Evolutionary conservation across 2,113 vertebrate genomes (phyloP), one percentile per base, ranked within the genome.

Genomic region (Speoplatyrhinus poulsoni): DNA sequence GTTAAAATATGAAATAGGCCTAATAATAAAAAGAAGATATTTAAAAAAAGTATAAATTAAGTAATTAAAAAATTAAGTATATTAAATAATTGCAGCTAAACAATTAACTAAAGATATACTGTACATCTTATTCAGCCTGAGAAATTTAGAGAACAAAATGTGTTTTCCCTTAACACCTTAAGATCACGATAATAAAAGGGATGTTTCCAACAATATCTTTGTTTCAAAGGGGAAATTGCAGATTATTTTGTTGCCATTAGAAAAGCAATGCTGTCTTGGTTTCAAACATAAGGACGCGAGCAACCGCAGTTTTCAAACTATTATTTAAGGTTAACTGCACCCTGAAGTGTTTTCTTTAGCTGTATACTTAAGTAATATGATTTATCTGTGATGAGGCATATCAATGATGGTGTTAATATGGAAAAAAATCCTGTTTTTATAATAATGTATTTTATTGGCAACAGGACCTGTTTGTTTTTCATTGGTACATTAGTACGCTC

Each of bases 61-160:
- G 72, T 69, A 10, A 63, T 33, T 46, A 26, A 26, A 26, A 26
- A 50, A 70, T 32, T 80, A 87, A 41, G 7, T 41, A 41, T 26
- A 69, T 64, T 78, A 70, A 82, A 73, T 69, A 10, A 63, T 19
- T 60, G 52, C 58, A 46, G 36, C 46, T 81, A 17, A 75, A 73
- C 53, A 70, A 63, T 66, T 41, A 64, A 26, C 48, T 56, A 65
- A 19, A 54, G 72, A 73, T 49, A 69, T 81, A 36, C 26, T 26
- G 26, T 65, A 58, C 68, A 70, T 19, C 46, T 75, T 52, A 72
- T 46, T 71, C 69, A 81, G 83, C 74, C 76, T 82, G 76, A 85
- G 77, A 75, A 69, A 72, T 70, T 81, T 55, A 50, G 12, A 48
- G 57, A 16, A 58, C 12, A 36, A 57, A 36, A 58, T 32, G 7